Evolutionary conservation across 2,113 vertebrate genomes (phyloP), one percentile per base, ranked within the genome.

Genomic region (Lamprologus lemairii): DNA sequence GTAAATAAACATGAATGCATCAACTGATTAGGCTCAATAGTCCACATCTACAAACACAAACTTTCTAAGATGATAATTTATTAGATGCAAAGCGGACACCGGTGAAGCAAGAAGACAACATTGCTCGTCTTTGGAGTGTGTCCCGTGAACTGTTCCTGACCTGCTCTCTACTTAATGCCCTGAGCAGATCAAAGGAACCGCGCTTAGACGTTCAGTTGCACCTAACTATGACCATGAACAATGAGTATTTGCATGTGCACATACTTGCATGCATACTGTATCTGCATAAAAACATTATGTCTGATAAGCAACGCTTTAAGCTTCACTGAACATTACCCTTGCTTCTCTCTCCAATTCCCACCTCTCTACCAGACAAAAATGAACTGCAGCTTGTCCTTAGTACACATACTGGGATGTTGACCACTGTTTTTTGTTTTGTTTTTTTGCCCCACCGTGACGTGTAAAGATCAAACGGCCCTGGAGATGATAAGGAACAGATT

Each of bases 121-220:
- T 83, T 85, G 90, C 82, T 90, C 53, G 81, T 89, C 88, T 88
- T 53, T 89, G 84, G 83, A 92, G 91, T 94, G 91, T 94, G 86
- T 93, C 93, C 91, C 80, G 82, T 95, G 94, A 95, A 95, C 94
- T 95, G 89, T 91, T 88, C 87, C 87, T 95, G 95, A 96, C 95
- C 96, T 84, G 85, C 58, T 23, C 82, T 86, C 81, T 84, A 33
- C 85, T 88, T 51, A 16, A 51, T 47, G 21, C 65, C 86, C 73
- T 68, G 75, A 4, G 87, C 31, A 93, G 81, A 94, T 93, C 95
- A 94, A 93, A 95, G 90, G 60, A 89, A 88, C 60, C 5, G 75
- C 26, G 63, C 54, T 63, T 40, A 35, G 47, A 63, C 83, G 65
- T 87, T 87, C 37, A 51, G 81, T 89, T 84, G 86, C 84, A 87